Evolutionary conservation across 1,140 invertebrate species (phyloP), one percentile per base, ranked within the genome.

Genomic region (Asbolus verrucosus): DNA sequence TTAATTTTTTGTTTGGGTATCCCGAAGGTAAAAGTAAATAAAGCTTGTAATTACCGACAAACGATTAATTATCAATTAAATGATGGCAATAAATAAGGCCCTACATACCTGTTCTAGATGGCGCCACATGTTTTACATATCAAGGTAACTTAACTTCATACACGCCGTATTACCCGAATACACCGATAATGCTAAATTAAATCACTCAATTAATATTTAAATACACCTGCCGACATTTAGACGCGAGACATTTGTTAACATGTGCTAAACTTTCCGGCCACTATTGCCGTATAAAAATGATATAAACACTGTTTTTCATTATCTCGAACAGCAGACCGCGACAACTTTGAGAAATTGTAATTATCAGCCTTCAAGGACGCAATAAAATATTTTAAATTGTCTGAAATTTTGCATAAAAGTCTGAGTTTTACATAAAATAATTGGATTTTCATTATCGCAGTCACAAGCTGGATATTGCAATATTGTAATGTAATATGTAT

Each of bases 41-140:
- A 73, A 68, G 68, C 61, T 73, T 71, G 71, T 73, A 73, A 75
- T 75, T 75, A 71, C 61, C 38, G 27, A 41, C 62, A 73, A 70
- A 71, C 73, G 67, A 75, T 75, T 75, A 75, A 74, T 74, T 74
- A 74, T 72, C 66, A 71, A 70, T 71, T 74, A 74, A 70, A 74
- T 68, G 63, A 72, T 38, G 65, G 73, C 38, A 38, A 73, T 75
- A 73, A 73, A 73, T 75, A 70, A 73, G 67, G 50, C 27, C 46
- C 46, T 62, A 63, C 36, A 62, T 54, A 70, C 68, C 61, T 65
- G 24, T 70, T 70, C 43, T 46, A 70, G 41, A 54, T 62, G 68
- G 61, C 68, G 68, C 68, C 68, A 65, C 61, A 70, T 65, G 68
- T 65, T 65, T 70, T 65, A 65, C 43, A 59, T 65, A 63, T 70